phyloP scores from a whole-genome alignment of 2,888 invertebrate genomes.

The Polietes domitor region DNA sequence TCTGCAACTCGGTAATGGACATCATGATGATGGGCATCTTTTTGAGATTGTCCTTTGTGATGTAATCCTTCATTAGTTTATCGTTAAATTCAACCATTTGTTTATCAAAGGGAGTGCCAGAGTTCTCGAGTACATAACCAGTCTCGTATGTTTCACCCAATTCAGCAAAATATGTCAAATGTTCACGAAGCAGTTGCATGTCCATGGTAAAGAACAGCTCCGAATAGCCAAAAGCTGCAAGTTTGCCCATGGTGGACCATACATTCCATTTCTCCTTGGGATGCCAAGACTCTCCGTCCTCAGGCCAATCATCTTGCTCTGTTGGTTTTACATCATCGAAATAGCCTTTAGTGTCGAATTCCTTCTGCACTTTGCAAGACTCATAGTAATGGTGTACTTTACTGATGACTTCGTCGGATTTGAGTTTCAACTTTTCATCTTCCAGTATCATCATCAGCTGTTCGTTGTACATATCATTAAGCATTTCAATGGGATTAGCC shows the following conservation, averaged over 20 bases:
- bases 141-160: slow-evolving; percentile 51
- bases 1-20: slow-evolving; percentile 58
- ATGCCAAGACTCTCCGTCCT: background rate
- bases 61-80: slow-evolving; percentile 37
- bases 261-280: slow-evolving; percentile 52
- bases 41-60: slow-evolving; percentile 33
- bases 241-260: slow-evolving; percentile 63
- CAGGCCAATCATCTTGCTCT: slow-evolving; percentile 63
- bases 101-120: slow-evolving; percentile 45
- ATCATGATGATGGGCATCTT: slow-evolving; percentile 54
- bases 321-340: slow-evolving; percentile 62
- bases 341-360: slow-evolving; percentile 59
- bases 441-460: too few species aligned
- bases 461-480: too few species aligned
- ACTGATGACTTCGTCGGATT: slow-evolving; percentile 55
- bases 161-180: slow-evolving; percentile 45
- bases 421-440: too few species aligned
- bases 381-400: slow-evolving; percentile 63
- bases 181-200: too few species aligned
- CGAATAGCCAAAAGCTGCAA: slow-evolving; percentile 62
- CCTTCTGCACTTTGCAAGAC: slow-evolving; percentile 60
- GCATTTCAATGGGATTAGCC: too few species aligned
- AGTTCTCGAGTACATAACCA: slow-evolving; percentile 44
- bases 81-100: slow-evolving; percentile 6
- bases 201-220: too few species aligned